Base-by-base conservation (phyloP, 2,113 vertebrate genomes). In the Collichthys lucidus region DNA sequence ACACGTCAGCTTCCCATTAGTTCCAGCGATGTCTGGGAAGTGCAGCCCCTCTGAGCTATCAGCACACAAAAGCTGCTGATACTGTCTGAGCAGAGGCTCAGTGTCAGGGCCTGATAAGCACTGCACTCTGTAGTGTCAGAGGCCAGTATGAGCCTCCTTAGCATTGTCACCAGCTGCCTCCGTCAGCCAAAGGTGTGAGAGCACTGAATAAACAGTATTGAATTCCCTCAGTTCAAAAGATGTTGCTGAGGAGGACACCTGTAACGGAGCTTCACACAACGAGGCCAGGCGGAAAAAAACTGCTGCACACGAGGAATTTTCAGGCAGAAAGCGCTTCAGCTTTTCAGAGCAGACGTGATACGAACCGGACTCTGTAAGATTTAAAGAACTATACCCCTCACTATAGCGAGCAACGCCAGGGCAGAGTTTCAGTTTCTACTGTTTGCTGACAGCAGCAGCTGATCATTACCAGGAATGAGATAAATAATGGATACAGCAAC, bases 51-150 rank as follows among this genome's bases (percentile, higher is more conserved):
- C 75, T 63, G 49, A 10, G 56, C 42, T 74, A 62, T 85, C 83
- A 77, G 80, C 86, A 80, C 68, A 83, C 77, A 68, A 44, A 73
- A 79, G 85, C 77, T 84, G 91, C 91, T 87, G 89, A 88, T 82
- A 64, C 16, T 4, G 49, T 79, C 35, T 68, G 75, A 89, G 77
- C 73, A 72, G 5, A 84, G 82, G 3, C 42, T 74, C 80, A 46
- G 77, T 82, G 86, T 90, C 87, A 87, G 91, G 64, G 77, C 63
- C 81, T 73, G 88, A 92, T 89, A 84, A 92, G 84, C 84, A 75
- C 40, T 47, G 40, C 31, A 60, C 78, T 89, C 74, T 83, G 84
- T 67, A 12, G 73, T 35, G 66, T 88, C 77, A 71, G 80, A 64
- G 66, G 29, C 71, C 53, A 44, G 66, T 19, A 19, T 46, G 55